These are phyloP conservation scores for Brachylomia viminalis DNA, from an alignment of 2,888 invertebrate species.

Conservation along the genomic window DNA sequence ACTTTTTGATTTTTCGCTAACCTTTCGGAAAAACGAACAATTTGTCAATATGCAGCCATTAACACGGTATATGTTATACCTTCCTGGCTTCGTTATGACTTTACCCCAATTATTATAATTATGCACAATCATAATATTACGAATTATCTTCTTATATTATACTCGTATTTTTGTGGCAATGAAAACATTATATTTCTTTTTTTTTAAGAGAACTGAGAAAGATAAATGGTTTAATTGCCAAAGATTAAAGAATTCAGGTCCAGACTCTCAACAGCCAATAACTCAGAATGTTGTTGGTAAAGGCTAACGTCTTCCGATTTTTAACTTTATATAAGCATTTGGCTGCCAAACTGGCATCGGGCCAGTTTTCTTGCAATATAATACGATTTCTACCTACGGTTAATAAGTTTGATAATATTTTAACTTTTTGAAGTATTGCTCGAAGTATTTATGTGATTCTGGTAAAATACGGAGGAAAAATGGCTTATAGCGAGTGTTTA, in stretches of 20 bases:
- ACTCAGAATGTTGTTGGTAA: slow-evolving; percentile 42
- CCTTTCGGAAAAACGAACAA: too few relatives aligned
- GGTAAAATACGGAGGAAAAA: not conserved
- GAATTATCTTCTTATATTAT: too few relatives aligned
- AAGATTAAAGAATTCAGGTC: slow-evolving; percentile 28
- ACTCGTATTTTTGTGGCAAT: too few relatives aligned
- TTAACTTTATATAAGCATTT: slow-evolving; percentile 50
- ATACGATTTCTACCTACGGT: slow-evolving; percentile 29
- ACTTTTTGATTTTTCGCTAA: too few relatives aligned
- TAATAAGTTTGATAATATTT: slow-evolving; percentile 46
- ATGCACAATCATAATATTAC: too few relatives aligned
- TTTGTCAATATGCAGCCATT: too few relatives aligned
- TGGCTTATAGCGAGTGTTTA: not conserved
- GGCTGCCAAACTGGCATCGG: slow-evolving; percentile 57
- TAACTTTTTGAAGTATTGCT: slow-evolving; percentile 33
- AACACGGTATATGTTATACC: too few relatives aligned
- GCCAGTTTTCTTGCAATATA: slow-evolving; percentile 38
- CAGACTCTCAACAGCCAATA: slow-evolving; percentile 41
- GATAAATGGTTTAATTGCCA: too few relatives aligned
- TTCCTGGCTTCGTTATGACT: too few relatives aligned
- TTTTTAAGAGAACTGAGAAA: too few relatives aligned
- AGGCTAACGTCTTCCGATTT: slow-evolving; percentile 39
- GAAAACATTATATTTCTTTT: too few relatives aligned
- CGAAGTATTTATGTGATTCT: not conserved
- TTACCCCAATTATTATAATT: too few relatives aligned